Evolutionary conservation across 1,140 invertebrate species (phyloP), one percentile per base, ranked within the genome.

Genomic region (Diorhabda elongata): DNA sequence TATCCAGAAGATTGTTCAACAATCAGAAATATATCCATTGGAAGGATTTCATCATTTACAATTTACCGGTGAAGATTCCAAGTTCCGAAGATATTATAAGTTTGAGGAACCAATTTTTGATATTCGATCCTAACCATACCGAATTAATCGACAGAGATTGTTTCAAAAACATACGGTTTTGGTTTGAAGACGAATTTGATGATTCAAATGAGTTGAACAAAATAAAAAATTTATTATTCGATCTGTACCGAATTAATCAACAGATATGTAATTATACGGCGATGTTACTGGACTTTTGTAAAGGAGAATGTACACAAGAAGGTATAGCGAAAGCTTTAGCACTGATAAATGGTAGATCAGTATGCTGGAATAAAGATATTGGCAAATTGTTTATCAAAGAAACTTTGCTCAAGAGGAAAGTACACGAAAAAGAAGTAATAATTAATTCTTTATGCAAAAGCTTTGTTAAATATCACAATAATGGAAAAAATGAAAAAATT

Each of bases 21-120:
- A 79, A 83, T 47, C 78, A 78, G 0, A 78, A 81, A 3, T 84
- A 83, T 58, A 68, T 88, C 7, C 83, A 87, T 75, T 89, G 87
- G 88, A 84, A 83, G 74, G 86, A 88, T 75, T 88, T 89, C 70
- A 77, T 89, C 8, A 79, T 88, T 67, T 85, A 84, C 72, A 85
- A 83, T 74, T 76, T 87, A 8, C 81, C 84, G 64, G 74, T 88
- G 8, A 71, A 76, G 41, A 84, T 82, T 72, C 87, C 87, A 5
- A 83, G 73, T 1, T 71, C 83, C 61, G 78, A 82, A 2, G 83
- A 88, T 69, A 74, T 88, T 42, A 70, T 88, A 41, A 67, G 79
- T 42, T 47, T 82, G 3, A 82, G 83, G 44, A 77, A 81, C 67
- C 69, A 74, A 2, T 86, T 86, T 61, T 74, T 79, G 26, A 78